Evolutionary conservation across 2,797 vertebrate genomes (phyloP), one percentile per base, ranked within the genome.

Genomic region (Nasua narica): DNA sequence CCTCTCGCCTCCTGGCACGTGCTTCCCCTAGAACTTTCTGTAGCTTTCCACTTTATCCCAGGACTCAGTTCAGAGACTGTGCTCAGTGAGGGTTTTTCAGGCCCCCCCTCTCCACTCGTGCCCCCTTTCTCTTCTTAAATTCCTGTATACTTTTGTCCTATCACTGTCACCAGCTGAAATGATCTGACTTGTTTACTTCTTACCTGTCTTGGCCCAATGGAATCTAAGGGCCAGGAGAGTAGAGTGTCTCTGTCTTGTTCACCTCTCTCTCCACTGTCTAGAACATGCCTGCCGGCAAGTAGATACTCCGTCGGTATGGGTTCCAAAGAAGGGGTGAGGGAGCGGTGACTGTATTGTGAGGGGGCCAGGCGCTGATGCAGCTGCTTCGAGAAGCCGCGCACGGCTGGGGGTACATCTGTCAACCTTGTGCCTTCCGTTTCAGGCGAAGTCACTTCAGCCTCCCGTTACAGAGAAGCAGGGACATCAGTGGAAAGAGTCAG

Each of bases 401-500:
- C 29, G 25, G 16, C 1, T 85, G 37, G 15, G 3, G 43, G 0
- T 72, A 3, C 35, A 1, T 83, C 37, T 35, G 56, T 95, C 87
- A 96, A 87, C 19, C 0, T 89, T 23, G 35, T 0, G 13, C 1
- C 54, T 95, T 95, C 16, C 35, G 76, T 95, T 96, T 52, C 92
- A 99, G 99, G 82, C 70, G 13, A 99, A 98, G 81, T 92, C 96
- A 37, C 96, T 97, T 35, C 98, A 99, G 98, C 93, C 98, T 19
- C 93, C 95, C 29, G 56, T 87, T 35, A 62, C 91, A 70, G 99
- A 99, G 96, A 99, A 99, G 87, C 99, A 99, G 92, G 91, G 98
- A 5, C 99, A 99, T 94, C 99, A 99, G 96, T 99, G 99, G 98
- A 99, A 99, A 94, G 99, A 99, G 29, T 98, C 99, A 0, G 99